phyloP scores from a whole-genome alignment of 1,140 invertebrate genomes.

The Bombyx mori region DNA sequence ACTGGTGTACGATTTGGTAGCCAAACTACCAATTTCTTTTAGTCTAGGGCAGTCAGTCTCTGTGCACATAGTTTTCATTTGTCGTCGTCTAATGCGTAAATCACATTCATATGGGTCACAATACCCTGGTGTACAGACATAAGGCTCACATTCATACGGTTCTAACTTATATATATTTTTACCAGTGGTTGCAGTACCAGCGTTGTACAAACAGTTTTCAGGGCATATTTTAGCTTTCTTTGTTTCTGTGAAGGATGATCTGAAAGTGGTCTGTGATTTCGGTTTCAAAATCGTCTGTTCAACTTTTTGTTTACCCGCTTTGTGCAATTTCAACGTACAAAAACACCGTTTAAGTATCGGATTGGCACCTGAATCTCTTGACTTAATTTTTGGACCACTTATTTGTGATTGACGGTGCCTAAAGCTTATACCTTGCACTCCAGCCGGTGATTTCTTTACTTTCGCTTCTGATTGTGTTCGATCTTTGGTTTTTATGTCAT shows the following conservation, averaged over 20 bases:
- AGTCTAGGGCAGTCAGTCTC: too few species aligned
- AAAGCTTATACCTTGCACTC: not conserved
- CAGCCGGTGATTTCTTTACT: not conserved
- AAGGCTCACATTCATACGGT: constrained; percentile 27
- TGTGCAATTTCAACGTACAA: constrained; percentile 13
- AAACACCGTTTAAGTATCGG: constrained; percentile 12
- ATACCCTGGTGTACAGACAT: constrained; percentile 3
- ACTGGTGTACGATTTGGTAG: too few species aligned
- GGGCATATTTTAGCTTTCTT: too few species aligned
- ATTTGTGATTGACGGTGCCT: constrained; percentile 4
- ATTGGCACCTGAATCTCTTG: constrained; percentile 10
- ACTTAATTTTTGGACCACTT: not conserved
- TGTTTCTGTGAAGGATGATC: not conserved
- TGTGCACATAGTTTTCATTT: too few species aligned
- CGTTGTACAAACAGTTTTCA: not conserved
- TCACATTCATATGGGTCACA: constrained; percentile 2
- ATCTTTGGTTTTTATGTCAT: not conserved
- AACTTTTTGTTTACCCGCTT: constrained; percentile 1
- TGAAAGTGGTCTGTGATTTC: not conserved
- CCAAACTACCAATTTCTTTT: too few species aligned
- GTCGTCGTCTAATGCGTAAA: too few species aligned
- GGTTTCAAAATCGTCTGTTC: not conserved
- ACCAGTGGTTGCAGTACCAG: not conserved
- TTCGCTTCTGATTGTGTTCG: not conserved
- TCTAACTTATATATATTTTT: constrained; percentile 2